Percentiles rank a stretch among this genome's conserved stretches.
phyloP scores from a whole-genome alignment of 2,888 invertebrate species.

The Adelphocoris suturalis region DNA sequence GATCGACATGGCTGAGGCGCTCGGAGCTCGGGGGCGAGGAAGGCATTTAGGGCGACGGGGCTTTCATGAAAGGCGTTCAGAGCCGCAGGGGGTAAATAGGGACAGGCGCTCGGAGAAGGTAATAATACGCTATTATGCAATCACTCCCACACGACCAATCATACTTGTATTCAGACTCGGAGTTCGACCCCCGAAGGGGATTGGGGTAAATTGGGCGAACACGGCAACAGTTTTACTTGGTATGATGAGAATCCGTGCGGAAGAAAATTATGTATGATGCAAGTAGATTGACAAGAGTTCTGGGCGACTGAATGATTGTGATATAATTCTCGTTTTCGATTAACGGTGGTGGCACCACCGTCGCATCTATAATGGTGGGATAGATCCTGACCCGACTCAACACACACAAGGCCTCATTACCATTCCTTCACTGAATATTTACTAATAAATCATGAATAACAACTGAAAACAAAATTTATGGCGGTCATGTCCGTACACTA shows the following conservation, averaged over 20 bases:
- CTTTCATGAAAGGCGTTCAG: background rate
- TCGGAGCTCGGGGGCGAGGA: background rate
- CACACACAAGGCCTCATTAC: no score
- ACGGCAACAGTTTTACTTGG: slow-evolving; percentile 25
- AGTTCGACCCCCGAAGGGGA: background rate
- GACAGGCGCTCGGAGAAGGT: background rate
- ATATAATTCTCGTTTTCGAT: no score
- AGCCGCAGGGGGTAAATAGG: slow-evolving; percentile 13
- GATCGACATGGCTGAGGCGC: no score
- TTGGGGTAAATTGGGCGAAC: slow-evolving; percentile 51
- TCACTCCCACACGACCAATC: slow-evolving; percentile 50
- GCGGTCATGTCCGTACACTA: no score
- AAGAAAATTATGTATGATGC: background rate
- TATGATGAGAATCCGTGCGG: no score
- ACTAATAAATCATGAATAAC: no score
- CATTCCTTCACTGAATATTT: no score
- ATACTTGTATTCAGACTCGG: slow-evolving; percentile 35
- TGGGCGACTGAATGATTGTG: no score
- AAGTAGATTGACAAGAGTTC: background rate
- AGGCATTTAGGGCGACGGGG: slow-evolving; percentile 2
- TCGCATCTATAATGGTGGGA: no score
- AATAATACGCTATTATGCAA: slow-evolving; percentile 40
- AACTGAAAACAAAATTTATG: no score
- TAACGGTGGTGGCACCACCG: no score
- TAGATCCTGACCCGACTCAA: no score